Evolutionary conservation across 2,797 vertebrate genomes (phyloP).

Genomic region (Alcedo quadribrachys): DNA sequence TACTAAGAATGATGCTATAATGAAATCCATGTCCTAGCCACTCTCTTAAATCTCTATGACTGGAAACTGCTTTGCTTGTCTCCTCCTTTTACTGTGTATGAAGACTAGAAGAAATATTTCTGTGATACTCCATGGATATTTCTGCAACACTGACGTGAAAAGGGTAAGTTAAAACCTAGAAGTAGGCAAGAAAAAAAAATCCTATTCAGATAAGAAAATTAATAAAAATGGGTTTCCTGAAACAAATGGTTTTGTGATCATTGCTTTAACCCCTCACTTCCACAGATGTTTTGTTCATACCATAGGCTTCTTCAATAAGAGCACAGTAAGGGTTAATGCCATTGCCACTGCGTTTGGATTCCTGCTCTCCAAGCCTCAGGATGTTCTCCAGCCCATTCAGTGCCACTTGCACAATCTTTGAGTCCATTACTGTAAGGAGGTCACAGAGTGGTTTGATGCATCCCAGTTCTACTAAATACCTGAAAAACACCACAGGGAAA

Average conservation of each 20-base stretch:
- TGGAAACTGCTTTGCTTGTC: neutral
- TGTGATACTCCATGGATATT: neutral
- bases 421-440: slow-evolving; percentile 97
- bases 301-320: slow-evolving; percentile 96
- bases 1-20: neutral
- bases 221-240: neutral
- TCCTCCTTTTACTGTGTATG: neutral
- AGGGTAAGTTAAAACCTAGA: neutral
- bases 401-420: slow-evolving; percentile 97
- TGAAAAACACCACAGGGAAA: slow-evolving; percentile 65
- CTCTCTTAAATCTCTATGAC: neutral
- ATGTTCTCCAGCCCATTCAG: slow-evolving; percentile 96
- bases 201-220: neutral
- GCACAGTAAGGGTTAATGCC: slow-evolving; percentile 98
- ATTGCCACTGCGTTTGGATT: slow-evolving; percentile 89
- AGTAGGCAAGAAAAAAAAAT: neutral
- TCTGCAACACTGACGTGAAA: neutral
- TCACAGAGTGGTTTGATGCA: slow-evolving; percentile 98
- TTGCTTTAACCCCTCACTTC: neutral
- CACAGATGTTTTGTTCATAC: slow-evolving; percentile 74
- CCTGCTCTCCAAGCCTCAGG: slow-evolving; percentile 93
- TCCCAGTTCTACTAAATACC: slow-evolving; percentile 93
- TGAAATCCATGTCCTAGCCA: neutral
- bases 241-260: neutral
- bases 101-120: neutral